Evolutionary conservation across 2,113 vertebrate genomes (phyloP).

Genomic region (Leucoraja erinaceus): DNA sequence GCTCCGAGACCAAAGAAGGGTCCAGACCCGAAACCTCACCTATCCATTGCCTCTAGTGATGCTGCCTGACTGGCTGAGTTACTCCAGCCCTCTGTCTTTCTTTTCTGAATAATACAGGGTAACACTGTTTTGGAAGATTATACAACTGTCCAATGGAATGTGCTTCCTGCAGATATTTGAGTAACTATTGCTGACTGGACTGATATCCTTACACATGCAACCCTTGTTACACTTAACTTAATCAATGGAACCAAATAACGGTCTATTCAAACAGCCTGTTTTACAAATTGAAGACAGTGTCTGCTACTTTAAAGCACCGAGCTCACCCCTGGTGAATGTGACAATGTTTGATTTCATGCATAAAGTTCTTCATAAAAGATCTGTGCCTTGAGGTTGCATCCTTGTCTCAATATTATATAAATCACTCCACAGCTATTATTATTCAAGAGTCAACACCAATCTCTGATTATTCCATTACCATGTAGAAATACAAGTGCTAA

Average conservation of each 20-base stretch:
- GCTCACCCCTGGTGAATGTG: background rate
- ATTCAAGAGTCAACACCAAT: background rate
- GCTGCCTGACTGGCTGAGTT: no score
- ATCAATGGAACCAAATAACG: background rate
- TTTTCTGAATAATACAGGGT: background rate
- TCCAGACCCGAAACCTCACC: no score
- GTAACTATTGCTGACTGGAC: background rate
- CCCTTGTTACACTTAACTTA: background rate
- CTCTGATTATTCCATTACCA: background rate
- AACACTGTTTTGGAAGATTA: no score
- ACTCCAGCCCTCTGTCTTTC: background rate
- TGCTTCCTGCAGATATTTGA: background rate
- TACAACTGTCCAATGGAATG: background rate
- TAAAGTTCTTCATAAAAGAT: background rate
- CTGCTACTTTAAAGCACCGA: background rate
- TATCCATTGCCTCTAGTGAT: no score
- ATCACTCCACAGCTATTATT: background rate
- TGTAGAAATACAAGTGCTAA: constrained; percentile 18
- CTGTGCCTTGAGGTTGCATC: background rate
- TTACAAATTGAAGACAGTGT: background rate
- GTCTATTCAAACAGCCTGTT: no score
- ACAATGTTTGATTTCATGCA: constrained; percentile 1
- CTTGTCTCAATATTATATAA: background rate
- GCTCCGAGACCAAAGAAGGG: no score
- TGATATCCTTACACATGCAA: background rate